These are phyloP conservation scores for Morus bassanus DNA, from an alignment of 2,797 vertebrate genomes.

Conservation along the genomic window DNA sequence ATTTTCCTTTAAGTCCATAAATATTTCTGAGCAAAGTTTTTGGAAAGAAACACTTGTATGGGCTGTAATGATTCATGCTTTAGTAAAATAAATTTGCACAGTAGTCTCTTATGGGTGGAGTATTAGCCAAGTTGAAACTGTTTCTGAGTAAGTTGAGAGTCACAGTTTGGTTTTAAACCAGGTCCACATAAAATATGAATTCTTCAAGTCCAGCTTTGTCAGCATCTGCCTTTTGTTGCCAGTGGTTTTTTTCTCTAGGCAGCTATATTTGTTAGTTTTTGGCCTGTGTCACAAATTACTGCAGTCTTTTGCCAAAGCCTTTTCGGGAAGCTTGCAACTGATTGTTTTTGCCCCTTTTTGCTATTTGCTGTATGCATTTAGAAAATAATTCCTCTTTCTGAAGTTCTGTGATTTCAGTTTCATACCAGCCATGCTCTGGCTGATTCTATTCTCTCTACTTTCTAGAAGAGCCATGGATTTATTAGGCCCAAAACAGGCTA, in stretches of 20 bases:
- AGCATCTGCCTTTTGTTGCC: constrained; percentile 44
- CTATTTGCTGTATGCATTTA: background rate
- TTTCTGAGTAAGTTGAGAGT: constrained; percentile 46
- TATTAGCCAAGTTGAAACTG: constrained; percentile 44
- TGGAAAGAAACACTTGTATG: background rate
- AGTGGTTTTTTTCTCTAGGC: background rate
- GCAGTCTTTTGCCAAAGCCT: constrained; percentile 12
- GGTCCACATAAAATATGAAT: constrained; percentile 10
- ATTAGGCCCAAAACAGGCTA: background rate
- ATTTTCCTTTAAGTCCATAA: constrained; percentile 44
- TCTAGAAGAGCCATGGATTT: background rate
- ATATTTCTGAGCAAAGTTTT: constrained; percentile 17
- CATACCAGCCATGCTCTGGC: background rate
- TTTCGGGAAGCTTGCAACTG: background rate
- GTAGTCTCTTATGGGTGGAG: constrained; percentile 34
- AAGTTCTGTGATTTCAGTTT: constrained; percentile 27
- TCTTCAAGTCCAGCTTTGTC: constrained; percentile 36
- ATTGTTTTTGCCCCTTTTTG: constrained; percentile 12
- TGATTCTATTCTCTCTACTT: background rate
- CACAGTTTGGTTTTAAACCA: constrained; percentile 54
- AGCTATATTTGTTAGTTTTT: constrained; percentile 55
- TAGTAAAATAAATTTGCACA: constrained; percentile 50
- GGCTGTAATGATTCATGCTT: constrained; percentile 45
- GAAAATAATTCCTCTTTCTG: constrained; percentile 31
- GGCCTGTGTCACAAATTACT: constrained; percentile 40